These are phyloP conservation scores for Bombus waltoni DNA, from an alignment of 1,140 invertebrate genomes.

Conservation along the genomic window DNA sequence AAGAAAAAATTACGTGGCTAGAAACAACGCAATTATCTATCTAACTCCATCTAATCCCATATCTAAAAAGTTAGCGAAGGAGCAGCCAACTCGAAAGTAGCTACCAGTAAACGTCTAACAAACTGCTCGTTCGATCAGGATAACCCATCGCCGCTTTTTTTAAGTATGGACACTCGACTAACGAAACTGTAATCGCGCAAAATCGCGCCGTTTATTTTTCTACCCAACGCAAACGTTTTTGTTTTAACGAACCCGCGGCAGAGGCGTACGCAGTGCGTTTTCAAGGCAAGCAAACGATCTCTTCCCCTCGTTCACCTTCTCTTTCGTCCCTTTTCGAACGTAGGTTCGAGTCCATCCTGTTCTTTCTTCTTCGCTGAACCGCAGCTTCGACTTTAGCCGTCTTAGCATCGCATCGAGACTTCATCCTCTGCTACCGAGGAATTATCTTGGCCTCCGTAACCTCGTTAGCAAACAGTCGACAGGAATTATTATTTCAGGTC, in stretches of 20 bases:
- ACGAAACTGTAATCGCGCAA: neutral
- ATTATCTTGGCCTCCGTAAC: constrained; percentile 64
- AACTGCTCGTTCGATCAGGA: neutral
- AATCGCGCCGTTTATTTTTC: neutral
- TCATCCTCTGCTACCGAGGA: constrained; percentile 31
- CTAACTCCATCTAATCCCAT: too few species aligned
- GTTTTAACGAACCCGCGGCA: neutral
- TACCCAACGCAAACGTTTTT: neutral
- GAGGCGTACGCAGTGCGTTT: neutral
- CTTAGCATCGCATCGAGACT: constrained; percentile 23
- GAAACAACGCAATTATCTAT: too few species aligned
- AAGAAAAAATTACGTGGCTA: too few species aligned
- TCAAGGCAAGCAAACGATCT: neutral
- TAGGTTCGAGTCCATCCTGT: neutral
- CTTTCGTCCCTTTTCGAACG: neutral
- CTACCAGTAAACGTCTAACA: neutral
- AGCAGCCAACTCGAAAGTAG: neutral
- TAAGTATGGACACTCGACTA: neutral
- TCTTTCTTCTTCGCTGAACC: constrained; percentile 13
- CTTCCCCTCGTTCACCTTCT: neutral
- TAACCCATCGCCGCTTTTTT: neutral
- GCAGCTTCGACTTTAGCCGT: constrained; percentile 23
- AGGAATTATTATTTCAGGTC: constrained; percentile 72
- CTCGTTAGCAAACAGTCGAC: constrained; percentile 72
- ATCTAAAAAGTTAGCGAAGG: too few species aligned